Base-by-base conservation (phyloP, 2,113 vertebrate genomes). In the Chroicocephalus ridibundus region DNA sequence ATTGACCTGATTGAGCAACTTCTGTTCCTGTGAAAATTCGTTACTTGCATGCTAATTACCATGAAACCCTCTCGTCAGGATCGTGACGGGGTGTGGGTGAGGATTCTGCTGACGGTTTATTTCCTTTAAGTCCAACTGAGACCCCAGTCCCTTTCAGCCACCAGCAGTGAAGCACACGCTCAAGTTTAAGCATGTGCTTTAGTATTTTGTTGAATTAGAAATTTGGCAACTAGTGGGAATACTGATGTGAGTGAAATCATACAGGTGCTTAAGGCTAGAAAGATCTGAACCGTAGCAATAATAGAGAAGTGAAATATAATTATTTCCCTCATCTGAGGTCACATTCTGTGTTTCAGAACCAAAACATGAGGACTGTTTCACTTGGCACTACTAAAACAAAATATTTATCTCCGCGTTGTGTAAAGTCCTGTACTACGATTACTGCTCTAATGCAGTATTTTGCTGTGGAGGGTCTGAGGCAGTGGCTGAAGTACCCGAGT, bases 1-100 rank as follows among this genome's bases (percentile, higher is more conserved):
- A 90, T 96, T 95, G 96, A 96, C 95, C 96, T 95, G 95, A 97
- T 95, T 97, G 95, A 96, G 88, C 95, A 95, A 94, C 88, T 96
- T 89, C 89, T 97, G 96, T 93, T 96, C 86, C 93, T 94, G 87
- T 90, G 86, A 76, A 92, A 82, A 87, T 68, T 15, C 51, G 4
- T 62, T 88, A 77, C 76, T 64, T 47, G 80, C 88, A 93, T 93
- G 92, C 69, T 86, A 93, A 93, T 94, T 90, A 52, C 77, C 64
- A 46, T 13, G 22, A 57, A 88, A 38, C 71, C 46, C 79, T 83
- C 82, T 44, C 5, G 42, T 62, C 61, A 32, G 89, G 77, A 75
- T 46, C 91, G 21, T 24, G 11, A 72, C 1, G 2, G 76, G 80
- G 24, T 58, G 31, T 15, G 82, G 80, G 44, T 60, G 79, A 94